Percentiles rank a stretch among this genome's conserved stretches.
Conservation (phyloP, 2,888 invertebrate species). For the Diloba caeruleocephala region DNA sequence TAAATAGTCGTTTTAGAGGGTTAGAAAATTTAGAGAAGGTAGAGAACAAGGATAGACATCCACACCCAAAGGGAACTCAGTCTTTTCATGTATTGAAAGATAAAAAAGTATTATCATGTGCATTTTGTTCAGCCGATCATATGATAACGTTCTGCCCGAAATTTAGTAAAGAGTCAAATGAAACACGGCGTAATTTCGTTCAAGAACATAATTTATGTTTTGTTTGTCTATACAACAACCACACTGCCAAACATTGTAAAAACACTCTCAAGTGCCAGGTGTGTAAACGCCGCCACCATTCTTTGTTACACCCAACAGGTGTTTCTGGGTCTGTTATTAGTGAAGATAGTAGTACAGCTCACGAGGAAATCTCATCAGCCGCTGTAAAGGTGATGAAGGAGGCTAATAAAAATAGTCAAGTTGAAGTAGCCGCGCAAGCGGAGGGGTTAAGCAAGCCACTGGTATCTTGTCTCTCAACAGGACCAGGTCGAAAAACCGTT, state of each 20-base stretch:
- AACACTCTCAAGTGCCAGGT: slow-evolving; percentile 2
- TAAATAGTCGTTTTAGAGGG: slow-evolving; percentile 39
- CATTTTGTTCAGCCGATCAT: slow-evolving; percentile 3
- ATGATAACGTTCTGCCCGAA: not conserved
- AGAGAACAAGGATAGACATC: not conserved
- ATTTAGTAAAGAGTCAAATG: not conserved
- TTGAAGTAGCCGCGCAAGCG: not conserved
- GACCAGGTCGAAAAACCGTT: slow-evolving; percentile 3
- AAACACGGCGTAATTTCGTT: not conserved
- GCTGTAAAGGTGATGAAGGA: not conserved
- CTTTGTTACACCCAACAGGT: slow-evolving; percentile 16
- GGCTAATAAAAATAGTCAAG: not conserved
- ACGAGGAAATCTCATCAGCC: not conserved
- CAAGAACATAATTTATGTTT: slow-evolving; percentile 44
- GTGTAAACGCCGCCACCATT: slow-evolving; percentile 11
- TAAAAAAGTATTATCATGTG: not conserved
- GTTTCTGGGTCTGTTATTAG: slow-evolving; percentile 2
- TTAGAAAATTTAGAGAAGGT: slow-evolving; percentile 35
- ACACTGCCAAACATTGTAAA: slow-evolving; percentile 39
- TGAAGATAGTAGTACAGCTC: not conserved
- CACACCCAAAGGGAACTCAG: not conserved
- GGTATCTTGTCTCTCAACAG: slow-evolving; percentile 1
- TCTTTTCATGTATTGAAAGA: not conserved
- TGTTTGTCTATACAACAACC: slow-evolving; percentile 46
- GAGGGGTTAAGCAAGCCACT: not conserved